Base-by-base conservation (phyloP, 2,113 vertebrate genomes). In the Barnardius zonarius region DNA sequence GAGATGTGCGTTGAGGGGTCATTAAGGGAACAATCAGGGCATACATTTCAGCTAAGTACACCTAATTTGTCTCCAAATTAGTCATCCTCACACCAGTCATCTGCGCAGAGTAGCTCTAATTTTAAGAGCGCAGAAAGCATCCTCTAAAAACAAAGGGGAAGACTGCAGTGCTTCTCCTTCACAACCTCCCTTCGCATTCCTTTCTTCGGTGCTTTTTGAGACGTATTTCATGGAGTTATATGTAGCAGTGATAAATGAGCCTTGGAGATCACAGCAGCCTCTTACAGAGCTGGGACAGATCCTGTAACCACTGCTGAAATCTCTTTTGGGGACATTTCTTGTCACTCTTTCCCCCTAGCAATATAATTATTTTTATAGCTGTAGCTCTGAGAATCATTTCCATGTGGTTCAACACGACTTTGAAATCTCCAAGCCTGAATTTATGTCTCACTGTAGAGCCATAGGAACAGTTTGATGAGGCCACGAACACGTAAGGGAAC, bases 1-100 rank as follows among this genome's bases (percentile, higher is more conserved):
- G 67, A 64, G 86, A 90, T 55, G 69, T 57, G 80, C 30, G 35
- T 61, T 52, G 83, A 92, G 91, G 91, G 70, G 63, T 91, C 91
- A 59, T 86, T 93, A 89, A 91, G 80, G 49, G 74, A 93, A 39
- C 74, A 63, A 46, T 63, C 46, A 54, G 86, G 54, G 62, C 80
- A 73, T 68, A 92, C 30, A 30, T 83, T 95, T 86, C 25, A 57
- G 52, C n/a, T 91, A 79, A 92, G 48, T n/a, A 78, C 55, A 86
- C 27, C 55, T 92, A 78, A 89, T 93, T 93, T 93, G 74, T 85
- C 70, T 93, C 63, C 70, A 68, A 76, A 95, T 95, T 82, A 91
- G 66, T 82, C 70, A 86, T 69, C 62, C 37, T 91, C 70, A 23
- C 69, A 20, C 64, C 3, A 11, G 35, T 89, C 33, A 4, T 33